These are phyloP conservation scores for Cepphus grylle DNA, from an alignment of 2,113 vertebrate species.

Conservation along the genomic window DNA sequence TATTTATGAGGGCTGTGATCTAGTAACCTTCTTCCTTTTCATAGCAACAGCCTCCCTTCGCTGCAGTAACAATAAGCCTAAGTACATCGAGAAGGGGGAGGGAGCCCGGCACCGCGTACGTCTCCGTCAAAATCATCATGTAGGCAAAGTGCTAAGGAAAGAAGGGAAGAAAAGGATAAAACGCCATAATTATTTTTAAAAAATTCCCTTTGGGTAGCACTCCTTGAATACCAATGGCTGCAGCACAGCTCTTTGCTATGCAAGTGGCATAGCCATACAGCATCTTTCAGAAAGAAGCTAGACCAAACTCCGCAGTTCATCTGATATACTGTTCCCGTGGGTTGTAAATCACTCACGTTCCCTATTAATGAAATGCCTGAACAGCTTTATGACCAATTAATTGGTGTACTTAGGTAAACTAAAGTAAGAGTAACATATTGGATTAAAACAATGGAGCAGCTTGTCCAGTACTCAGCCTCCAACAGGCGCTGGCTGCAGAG, in stretches of 20 bases:
- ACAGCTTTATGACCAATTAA: not conserved
- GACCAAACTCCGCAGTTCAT: not conserved
- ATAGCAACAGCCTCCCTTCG: not conserved
- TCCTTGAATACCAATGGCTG: not conserved
- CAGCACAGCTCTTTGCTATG: not conserved
- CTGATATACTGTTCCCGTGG: accelerated
- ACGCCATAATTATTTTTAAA: not conserved
- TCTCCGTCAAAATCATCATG: not conserved
- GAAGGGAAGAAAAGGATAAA: not conserved
- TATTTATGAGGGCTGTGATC: slow-evolving; percentile 55
- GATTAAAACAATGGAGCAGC: not conserved
- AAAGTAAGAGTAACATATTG: not conserved
- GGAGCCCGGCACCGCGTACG: accelerated
- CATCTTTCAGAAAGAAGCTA: not conserved
- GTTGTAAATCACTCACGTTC: not conserved
- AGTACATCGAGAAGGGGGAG: not conserved
- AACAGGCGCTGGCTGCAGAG: not conserved
- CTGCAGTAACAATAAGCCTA: slow-evolving; percentile 1
- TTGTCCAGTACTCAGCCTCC: not conserved
- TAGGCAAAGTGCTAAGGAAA: not conserved
- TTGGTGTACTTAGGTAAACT: not conserved
- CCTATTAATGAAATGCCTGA: not conserved
- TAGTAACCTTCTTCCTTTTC: not conserved
- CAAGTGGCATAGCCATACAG: not conserved
- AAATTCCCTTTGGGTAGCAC: not conserved